Conservation (phyloP, 2,797 vertebrate species). For the Takifugu ocellatus region DNA sequence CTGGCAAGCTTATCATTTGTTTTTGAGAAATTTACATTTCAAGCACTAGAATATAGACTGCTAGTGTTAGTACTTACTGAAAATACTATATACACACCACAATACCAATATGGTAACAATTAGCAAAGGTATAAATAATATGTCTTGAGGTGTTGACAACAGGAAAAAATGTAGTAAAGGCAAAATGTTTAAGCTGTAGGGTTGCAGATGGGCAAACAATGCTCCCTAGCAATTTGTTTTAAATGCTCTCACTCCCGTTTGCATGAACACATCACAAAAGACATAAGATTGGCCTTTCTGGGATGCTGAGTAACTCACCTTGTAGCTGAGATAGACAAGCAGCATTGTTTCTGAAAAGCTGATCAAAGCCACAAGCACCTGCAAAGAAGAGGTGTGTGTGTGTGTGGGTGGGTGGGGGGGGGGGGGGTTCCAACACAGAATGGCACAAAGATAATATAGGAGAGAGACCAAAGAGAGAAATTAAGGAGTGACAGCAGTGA, state of each 20-base stretch:
- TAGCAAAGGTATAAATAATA: too few relatives aligned
- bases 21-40: not conserved
- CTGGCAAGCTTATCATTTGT: not conserved
- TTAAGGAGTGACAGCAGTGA: slow-evolving; percentile 56
- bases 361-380: slow-evolving; percentile 86
- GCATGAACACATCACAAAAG: slow-evolving; percentile 10
- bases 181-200: not conserved
- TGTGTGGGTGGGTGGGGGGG: slow-evolving; percentile 7
- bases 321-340: slow-evolving; percentile 84
- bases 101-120: not conserved
- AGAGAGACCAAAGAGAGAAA: slow-evolving; percentile 47
- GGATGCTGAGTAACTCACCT: slow-evolving; percentile 67
- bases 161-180: too few relatives aligned
- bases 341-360: slow-evolving; percentile 86
- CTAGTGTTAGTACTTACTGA: not conserved
- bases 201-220: too few relatives aligned
- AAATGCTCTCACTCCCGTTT: not conserved
- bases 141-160: too few relatives aligned
- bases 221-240: too few relatives aligned
- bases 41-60: not conserved
- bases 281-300: slow-evolving; percentile 8
- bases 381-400: slow-evolving; percentile 24
- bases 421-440: slow-evolving; percentile 23
- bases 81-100: not conserved
- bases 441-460: slow-evolving; percentile 17